Conservation (phyloP, 2,113 vertebrate genomes). For the Toxotes chatareus region DNA sequence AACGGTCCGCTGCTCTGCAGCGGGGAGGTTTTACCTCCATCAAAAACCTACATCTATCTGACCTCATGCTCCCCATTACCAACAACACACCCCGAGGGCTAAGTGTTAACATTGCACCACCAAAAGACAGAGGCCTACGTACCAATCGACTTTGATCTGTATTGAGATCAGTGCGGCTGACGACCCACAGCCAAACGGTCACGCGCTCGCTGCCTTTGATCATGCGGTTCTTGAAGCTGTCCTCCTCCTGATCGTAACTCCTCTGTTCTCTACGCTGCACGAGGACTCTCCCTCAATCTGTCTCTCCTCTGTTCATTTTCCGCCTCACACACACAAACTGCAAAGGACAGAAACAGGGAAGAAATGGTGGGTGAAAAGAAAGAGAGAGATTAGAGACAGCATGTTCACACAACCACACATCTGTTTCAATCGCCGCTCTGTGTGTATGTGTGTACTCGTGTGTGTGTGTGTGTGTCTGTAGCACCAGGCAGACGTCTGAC, state of each 20-base stretch:
- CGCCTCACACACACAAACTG: slow-evolving; percentile 48
- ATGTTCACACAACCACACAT: slow-evolving; percentile 46
- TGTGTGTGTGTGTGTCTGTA: slow-evolving; percentile 6
- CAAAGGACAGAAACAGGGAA: slow-evolving; percentile 52
- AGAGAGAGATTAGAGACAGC: slow-evolving; percentile 46
- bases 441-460: slow-evolving; percentile 6
- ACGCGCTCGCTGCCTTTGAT: slow-evolving; percentile 69
- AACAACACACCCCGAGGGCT: slow-evolving; percentile 62
- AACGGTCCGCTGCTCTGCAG: slow-evolving; percentile 32
- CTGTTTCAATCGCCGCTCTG: slow-evolving; percentile 44
- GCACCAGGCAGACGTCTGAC: slow-evolving; percentile 22
- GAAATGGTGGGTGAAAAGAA: slow-evolving; percentile 40
- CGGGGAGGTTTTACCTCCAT: slow-evolving; percentile 19
- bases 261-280: slow-evolving; percentile 53
- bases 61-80: slow-evolving; percentile 72
- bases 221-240: slow-evolving; percentile 56
- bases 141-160: slow-evolving; percentile 69
- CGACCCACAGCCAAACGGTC: slow-evolving; percentile 65
- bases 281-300: slow-evolving; percentile 55
- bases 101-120: slow-evolving; percentile 57
- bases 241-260: slow-evolving; percentile 45
- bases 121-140: slow-evolving; percentile 45
- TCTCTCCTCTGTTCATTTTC: slow-evolving; percentile 41
- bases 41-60: slow-evolving; percentile 54
- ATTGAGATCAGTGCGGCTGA: slow-evolving; percentile 56